Percentiles rank a stretch among this genome's conserved stretches.
These are phyloP conservation scores for Lepidurus arcticus DNA, from an alignment of 1,140 invertebrate species.

Conservation along the genomic window DNA sequence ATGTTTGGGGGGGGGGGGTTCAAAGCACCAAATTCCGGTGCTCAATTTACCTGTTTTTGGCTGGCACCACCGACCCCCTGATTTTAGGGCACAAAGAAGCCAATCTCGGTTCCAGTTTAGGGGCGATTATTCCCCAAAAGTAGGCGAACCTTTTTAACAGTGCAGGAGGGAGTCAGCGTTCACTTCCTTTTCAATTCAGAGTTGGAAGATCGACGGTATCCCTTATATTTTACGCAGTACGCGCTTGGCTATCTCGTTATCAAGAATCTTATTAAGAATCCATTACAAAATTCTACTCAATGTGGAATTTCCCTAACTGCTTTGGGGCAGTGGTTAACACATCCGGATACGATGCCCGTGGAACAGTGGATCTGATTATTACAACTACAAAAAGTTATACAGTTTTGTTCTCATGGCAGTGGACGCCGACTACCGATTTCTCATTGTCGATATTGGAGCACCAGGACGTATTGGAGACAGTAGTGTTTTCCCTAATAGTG, in stretches of 20 bases:
- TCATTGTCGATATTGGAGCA: conserved; percentile 36
- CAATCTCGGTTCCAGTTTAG: too few species aligned
- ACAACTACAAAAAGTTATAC: conserved; percentile 37
- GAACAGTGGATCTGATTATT: conserved; percentile 35
- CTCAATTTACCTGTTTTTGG: too few species aligned
- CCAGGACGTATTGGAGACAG: conserved; percentile 25
- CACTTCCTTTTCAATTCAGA: conserved; percentile 25
- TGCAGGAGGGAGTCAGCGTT: conserved; percentile 28
- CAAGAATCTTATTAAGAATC: conserved; percentile 36
- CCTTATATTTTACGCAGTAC: conserved; percentile 24
- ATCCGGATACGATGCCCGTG: conserved; percentile 33
- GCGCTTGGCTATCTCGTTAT: conserved; percentile 23
- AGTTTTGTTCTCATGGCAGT: conserved; percentile 35
- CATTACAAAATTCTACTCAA: conserved; percentile 35
- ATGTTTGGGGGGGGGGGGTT: too few species aligned
- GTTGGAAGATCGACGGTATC: conserved; percentile 25
- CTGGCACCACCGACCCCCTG: too few species aligned
- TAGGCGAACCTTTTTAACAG: too few species aligned
- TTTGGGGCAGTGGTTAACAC: conserved; percentile 39
- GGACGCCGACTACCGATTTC: conserved; percentile 38
- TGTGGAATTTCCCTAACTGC: conserved; percentile 40
- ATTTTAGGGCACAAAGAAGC: too few species aligned
- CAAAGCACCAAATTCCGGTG: too few species aligned
- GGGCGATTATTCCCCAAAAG: too few species aligned
- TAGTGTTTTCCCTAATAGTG: conserved; percentile 12